Conservation (phyloP, 2,113 vertebrate species). For the Carlito syrichta region DNA sequence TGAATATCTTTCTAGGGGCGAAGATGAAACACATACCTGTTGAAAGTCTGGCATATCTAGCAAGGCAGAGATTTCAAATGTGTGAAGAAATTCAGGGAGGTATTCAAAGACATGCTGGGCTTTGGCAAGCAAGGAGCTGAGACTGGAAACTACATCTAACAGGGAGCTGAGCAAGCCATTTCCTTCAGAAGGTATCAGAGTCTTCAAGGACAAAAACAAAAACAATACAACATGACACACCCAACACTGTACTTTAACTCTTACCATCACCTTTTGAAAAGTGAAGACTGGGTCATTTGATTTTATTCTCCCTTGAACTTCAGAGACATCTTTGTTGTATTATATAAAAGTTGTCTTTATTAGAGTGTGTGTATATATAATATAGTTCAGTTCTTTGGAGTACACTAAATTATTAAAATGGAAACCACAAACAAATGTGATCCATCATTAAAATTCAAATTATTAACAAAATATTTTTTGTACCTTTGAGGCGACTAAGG, state of each 20-base stretch:
- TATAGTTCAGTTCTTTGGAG: background rate
- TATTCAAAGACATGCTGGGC: conserved; percentile 53
- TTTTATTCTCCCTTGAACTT: background rate
- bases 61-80: conserved; percentile 36
- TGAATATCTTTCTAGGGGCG: background rate
- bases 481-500: background rate
- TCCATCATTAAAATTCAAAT: background rate
- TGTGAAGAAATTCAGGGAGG: conserved; percentile 75
- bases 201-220: conserved; percentile 47
- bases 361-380: too few relatives aligned
- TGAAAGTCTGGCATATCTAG: conserved; percentile 37
- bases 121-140: conserved; percentile 73
- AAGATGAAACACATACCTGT: conserved; percentile 61
- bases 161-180: conserved; percentile 59
- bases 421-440: background rate
- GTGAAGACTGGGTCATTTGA: background rate
- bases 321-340: background rate
- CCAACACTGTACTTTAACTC: background rate
- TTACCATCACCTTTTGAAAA: background rate
- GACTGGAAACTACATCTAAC: conserved; percentile 75
- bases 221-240: background rate
- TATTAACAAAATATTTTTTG: background rate
- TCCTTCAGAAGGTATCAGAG: conserved; percentile 70
- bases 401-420: background rate
- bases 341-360: background rate